These are phyloP conservation scores for Hypotaenidia philippensis DNA, from an alignment of 2,797 vertebrate genomes.

Conservation along the genomic window DNA sequence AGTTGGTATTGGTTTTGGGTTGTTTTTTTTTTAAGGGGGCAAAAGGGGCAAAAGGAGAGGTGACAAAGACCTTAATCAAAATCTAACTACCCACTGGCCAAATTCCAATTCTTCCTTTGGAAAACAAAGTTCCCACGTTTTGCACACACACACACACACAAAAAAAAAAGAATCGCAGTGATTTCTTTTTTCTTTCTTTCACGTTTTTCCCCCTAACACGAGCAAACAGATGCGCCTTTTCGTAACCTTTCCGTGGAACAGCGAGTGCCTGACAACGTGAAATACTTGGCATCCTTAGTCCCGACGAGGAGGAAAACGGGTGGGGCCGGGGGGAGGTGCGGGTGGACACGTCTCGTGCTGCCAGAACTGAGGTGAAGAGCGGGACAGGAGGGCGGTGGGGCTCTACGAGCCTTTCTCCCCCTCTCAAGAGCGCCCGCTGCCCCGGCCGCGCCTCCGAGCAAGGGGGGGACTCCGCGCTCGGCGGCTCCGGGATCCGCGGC, in stretches of 20 bases:
- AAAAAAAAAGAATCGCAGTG: background rate
- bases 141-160: background rate
- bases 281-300: background rate
- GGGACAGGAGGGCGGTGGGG: background rate
- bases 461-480: background rate
- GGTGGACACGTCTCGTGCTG: fast-evolving
- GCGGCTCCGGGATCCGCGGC: background rate
- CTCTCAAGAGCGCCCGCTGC: too few relatives aligned
- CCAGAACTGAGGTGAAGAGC: fast-evolving
- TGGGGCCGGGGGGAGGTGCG: background rate
- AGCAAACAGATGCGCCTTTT: background rate
- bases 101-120: background rate
- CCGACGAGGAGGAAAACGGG: background rate
- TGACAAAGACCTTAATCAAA: background rate
- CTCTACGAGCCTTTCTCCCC: fast-evolving
- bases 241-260: background rate
- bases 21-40: background rate
- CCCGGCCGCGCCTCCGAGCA: too few relatives aligned
- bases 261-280: fast-evolving
- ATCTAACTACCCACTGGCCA: background rate
- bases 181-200: too few relatives aligned
- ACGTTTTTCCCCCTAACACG: background rate
- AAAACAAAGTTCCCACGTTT: background rate
- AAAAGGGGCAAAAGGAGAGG: background rate
- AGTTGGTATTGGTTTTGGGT: background rate